Evolutionary conservation across 1,140 invertebrate species (phyloP).

Genomic region (Phthorimaea operculella): DNA sequence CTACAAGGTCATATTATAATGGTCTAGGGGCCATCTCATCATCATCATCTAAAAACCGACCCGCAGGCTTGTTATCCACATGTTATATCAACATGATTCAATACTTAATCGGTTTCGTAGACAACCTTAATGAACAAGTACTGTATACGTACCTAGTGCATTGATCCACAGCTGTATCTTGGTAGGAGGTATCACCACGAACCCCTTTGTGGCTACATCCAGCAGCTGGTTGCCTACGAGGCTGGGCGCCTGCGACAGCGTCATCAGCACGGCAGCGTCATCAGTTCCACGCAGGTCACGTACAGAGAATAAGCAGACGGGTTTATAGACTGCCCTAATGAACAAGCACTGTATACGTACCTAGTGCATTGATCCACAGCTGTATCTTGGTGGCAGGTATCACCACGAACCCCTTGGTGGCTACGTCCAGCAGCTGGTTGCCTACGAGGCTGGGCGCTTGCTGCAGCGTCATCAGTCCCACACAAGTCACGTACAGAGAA

Average conservation of each 20-base stretch:
- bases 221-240: conserved; percentile 84
- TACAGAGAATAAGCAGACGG: conserved; percentile 92
- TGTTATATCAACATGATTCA: too few species aligned
- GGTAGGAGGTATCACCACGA: conserved; percentile 79
- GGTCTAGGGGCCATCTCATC: too few species aligned
- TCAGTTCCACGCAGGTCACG: conserved; percentile 94
- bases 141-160: conserved; percentile 72
- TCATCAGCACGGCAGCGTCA: conserved; percentile 96
- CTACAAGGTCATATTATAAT: too few species aligned
- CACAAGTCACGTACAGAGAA: conserved; percentile 93
- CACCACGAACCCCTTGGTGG: conserved; percentile 85
- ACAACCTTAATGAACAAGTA: too few species aligned
- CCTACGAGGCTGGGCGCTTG: conserved; percentile 82
- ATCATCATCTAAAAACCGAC: too few species aligned
- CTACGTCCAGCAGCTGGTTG: conserved; percentile 85
- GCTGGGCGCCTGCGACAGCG: conserved; percentile 82
- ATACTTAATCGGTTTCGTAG: too few species aligned
- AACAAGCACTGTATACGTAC: too few species aligned
- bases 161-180: conserved; percentile 95
- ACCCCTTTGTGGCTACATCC: conserved; percentile 89
- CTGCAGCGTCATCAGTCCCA: conserved; percentile 94
- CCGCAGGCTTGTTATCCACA: too few species aligned
- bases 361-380: conserved; percentile 95
- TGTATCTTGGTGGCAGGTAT: conserved; percentile 85
- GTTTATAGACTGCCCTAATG: too few species aligned